Evolutionary conservation across 2,888 invertebrate genomes (phyloP).

Genomic region (Meloe dianella): DNA sequence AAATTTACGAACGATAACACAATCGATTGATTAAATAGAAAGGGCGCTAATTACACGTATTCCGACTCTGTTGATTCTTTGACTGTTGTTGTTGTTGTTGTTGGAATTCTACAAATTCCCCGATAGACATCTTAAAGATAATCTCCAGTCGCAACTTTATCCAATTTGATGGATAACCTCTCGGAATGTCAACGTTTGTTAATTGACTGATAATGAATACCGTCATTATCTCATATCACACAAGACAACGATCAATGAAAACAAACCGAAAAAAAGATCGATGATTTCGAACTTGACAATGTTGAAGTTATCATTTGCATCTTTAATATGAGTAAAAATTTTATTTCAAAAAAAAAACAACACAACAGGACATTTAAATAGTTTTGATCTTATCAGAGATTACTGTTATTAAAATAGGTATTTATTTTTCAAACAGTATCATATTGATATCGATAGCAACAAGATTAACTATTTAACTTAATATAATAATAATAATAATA

Average conservation of each 20-base stretch:
- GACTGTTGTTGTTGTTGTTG: neutral
- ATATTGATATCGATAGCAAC: neutral
- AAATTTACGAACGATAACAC: too few relatives aligned
- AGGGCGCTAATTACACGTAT: too few relatives aligned
- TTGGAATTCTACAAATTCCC: neutral
- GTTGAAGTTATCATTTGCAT: constrained; percentile 30
- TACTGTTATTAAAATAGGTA: neutral
- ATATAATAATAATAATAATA: too few relatives aligned
- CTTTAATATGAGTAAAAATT: constrained; percentile 17
- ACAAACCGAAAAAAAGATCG: constrained; percentile 22
- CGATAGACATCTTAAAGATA: neutral
- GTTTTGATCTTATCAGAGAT: neutral
- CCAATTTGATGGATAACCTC: constrained; percentile 39
- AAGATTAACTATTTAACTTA: neutral
- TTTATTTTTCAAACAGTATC: too few relatives aligned
- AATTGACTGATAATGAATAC: constrained; percentile 40
- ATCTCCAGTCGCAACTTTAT: constrained; percentile 33
- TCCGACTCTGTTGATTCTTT: neutral
- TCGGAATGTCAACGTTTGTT: constrained; percentile 40
- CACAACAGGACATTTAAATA: neutral
- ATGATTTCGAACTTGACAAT: constrained; percentile 23
- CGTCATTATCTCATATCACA: constrained; percentile 20
- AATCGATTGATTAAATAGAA: too few relatives aligned
- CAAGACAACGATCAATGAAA: neutral
- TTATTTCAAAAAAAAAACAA: neutral